phyloP scores from a whole-genome alignment of 2,113 vertebrate species.

The Burhinus bistriatus region DNA sequence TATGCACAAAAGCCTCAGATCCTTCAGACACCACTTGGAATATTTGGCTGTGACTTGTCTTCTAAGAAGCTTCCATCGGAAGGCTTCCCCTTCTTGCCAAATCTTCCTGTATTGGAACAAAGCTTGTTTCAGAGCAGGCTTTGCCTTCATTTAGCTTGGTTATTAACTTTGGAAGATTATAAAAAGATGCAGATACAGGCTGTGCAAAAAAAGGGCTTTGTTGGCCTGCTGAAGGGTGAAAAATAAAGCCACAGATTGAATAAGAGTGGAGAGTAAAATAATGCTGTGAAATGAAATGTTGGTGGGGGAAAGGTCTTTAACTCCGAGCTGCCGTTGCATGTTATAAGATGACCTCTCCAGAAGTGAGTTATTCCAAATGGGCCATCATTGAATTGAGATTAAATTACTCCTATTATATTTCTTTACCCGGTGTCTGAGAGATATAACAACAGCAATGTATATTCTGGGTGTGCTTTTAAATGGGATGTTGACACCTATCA shows the following conservation, averaged over 20 bases:
- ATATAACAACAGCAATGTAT: neutral
- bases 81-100: neutral
- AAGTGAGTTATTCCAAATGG: neutral
- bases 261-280: neutral
- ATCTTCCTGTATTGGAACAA: neutral
- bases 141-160: neutral
- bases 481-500: neutral
- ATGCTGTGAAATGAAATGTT: neutral
- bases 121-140: neutral
- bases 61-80: neutral
- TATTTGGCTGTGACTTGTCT: neutral
- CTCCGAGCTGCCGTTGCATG: neutral
- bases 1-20: neutral
- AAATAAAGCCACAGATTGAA: neutral
- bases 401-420: neutral
- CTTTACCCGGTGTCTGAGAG: neutral
- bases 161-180: neutral
- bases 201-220: neutral
- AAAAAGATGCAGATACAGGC: neutral
- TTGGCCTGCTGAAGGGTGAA: neutral
- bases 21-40: neutral
- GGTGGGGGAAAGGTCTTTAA: neutral
- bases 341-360: neutral
- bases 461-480: neutral
- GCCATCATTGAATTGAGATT: neutral